Base-by-base conservation (phyloP, 2,797 vertebrate species). In the Sebastes minor region DNA sequence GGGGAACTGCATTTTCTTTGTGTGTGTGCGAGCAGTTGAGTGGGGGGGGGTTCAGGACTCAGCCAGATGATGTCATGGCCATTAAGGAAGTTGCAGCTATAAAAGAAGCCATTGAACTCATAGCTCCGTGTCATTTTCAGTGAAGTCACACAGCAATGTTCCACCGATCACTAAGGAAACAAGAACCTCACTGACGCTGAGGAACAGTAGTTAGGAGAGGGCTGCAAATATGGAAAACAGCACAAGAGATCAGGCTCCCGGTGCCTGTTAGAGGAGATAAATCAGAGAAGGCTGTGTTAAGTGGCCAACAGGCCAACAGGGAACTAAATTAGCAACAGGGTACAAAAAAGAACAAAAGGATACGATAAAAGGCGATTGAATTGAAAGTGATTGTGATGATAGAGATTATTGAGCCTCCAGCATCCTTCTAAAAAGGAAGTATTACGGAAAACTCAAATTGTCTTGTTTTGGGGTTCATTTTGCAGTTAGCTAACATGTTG, bases 61-160 rank as follows among this genome's bases (percentile, higher is more conserved):
- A 82, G 93, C 92, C 89, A 93, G 90, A 95, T 95, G 95, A 95
- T 87, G 92, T 96, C 92, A 95, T 93, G 83, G 81, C 76, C 89
- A 89, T 94, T 82, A 92, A 88, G 91, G 87, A 91, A 92, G 85
- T 86, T 94, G 86, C 83, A 86, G 88, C 84, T 65, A 93, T 94
- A 94, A 96, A 94, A 91, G 91, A 93, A 85, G 67, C 88, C 86
- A 94, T 90, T 95, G 90, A 95, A 89, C 69, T 62, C 68, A 63
- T 53, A 83, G 81, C 66, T 86, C 71, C 80, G 83, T 91, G 91
- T 90, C 88, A 88, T 86, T 91, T 82, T 83, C 82, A 62, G 84
- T 94, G 90, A 94, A 87, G 90, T 91, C 86, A 91, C 84, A 61
- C 76, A 83, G 71, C 23, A 85, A 90, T 76, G 82, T 91, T 92